Evolutionary conservation across 2,888 invertebrate species (phyloP).

Genomic region (Sympetrum striolatum): DNA sequence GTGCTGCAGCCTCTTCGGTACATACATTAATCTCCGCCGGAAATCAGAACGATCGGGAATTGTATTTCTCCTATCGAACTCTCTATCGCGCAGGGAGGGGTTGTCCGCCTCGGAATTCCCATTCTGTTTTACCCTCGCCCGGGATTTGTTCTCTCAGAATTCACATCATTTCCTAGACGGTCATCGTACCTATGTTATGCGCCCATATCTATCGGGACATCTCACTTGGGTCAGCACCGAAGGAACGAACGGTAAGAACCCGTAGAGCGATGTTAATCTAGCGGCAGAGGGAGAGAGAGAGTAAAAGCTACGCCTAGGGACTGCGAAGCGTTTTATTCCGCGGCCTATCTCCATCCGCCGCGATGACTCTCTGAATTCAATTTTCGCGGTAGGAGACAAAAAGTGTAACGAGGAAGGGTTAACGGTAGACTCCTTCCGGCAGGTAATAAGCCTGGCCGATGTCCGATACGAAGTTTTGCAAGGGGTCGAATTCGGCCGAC

Average conservation of each 20-base stretch:
- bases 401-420: constrained; percentile 16
- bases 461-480: neutral
- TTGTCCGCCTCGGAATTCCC: neutral
- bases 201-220: neutral
- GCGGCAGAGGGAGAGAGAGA: neutral
- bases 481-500: constrained; percentile 6
- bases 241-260: neutral
- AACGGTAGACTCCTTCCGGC: constrained; percentile 36
- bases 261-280: constrained; percentile 6
- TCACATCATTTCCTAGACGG: neutral
- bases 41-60: neutral
- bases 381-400: neutral
- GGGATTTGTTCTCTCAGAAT: neutral
- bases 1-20: neutral
- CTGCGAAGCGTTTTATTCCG: neutral
- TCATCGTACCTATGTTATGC: neutral
- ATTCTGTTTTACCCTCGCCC: neutral
- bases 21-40: neutral
- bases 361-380: constrained; percentile 29
- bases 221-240: neutral
- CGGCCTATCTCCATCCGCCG: neutral
- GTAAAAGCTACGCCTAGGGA: neutral
- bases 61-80: neutral
- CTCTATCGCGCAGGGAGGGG: neutral
- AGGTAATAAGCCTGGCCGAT: constrained; percentile 16